Percentiles rank a stretch among this genome's conserved stretches.
phyloP scores from a whole-genome alignment of 2,888 invertebrate species.

The Conomelus anceps region DNA sequence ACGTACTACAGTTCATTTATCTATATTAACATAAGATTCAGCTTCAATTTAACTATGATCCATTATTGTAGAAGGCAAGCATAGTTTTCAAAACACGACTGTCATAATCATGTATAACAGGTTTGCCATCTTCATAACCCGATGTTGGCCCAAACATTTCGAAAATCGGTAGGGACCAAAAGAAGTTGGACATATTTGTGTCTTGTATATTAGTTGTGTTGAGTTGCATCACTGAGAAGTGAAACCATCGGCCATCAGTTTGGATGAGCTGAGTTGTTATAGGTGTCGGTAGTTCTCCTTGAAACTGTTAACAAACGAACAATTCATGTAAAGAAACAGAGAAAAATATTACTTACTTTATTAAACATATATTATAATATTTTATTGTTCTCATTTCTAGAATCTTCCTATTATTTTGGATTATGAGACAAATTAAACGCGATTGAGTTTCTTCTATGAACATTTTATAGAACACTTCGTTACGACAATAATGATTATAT shows the following conservation, averaged over 20 bases:
- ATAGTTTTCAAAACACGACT: constrained; percentile 69
- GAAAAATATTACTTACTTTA: not conserved
- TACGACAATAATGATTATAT: no score
- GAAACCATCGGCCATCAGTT: constrained; percentile 66
- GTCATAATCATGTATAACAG: constrained; percentile 67
- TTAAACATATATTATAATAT: not conserved
- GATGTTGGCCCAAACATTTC: constrained; percentile 57
- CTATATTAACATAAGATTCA: no score
- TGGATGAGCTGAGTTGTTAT: constrained; percentile 76
- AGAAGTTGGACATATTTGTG: constrained; percentile 62
- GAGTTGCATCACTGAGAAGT: constrained; percentile 77
- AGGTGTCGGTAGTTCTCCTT: constrained; percentile 64
- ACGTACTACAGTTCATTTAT: not conserved
- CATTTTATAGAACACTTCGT: no score
- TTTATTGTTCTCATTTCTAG: no score
- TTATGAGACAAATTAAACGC: no score
- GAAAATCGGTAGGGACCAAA: constrained; percentile 61
- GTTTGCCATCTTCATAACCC: constrained; percentile 56
- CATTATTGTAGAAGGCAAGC: constrained; percentile 63
- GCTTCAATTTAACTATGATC: not conserved
- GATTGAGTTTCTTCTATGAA: no score
- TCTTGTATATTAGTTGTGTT: constrained; percentile 64
- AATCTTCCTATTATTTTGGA: no score
- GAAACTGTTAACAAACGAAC: constrained; percentile 46
- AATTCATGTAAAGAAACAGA: not conserved